Conservation (phyloP, 2,113 vertebrate genomes). For the Mixornis gularis region DNA sequence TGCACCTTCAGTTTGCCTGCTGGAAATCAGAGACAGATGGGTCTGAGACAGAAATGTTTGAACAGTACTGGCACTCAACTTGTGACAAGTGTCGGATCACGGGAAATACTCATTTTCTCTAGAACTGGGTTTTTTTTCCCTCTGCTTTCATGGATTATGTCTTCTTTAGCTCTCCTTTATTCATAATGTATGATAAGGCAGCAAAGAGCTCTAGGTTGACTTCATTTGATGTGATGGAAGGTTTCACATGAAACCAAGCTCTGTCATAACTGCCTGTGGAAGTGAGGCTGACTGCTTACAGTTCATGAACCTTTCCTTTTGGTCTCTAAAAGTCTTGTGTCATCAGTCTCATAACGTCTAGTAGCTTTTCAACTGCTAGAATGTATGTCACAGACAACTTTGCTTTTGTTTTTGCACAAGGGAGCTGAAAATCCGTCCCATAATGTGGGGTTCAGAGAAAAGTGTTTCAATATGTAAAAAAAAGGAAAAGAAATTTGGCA, state of each 20-base stretch:
- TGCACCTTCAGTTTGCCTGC: background rate
- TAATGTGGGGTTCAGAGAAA: background rate
- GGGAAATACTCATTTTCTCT: background rate
- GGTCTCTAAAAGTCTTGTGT: background rate
- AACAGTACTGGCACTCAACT: background rate
- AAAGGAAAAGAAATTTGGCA: background rate
- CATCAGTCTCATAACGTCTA: background rate
- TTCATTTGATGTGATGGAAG: background rate
- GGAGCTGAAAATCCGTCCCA: background rate
- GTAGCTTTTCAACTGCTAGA: background rate
- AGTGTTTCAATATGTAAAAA: background rate
- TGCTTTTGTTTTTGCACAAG: background rate
- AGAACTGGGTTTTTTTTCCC: background rate
- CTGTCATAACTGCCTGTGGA: background rate
- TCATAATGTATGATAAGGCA: background rate
- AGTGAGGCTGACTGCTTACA: background rate
- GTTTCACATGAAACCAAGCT: background rate
- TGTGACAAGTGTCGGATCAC: background rate
- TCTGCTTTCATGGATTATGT: background rate
- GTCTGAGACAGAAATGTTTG: background rate
- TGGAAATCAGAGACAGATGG: accelerated
- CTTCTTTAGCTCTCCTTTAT: background rate
- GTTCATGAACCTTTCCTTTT: background rate
- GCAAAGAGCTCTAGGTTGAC: background rate
- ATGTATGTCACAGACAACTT: background rate